phyloP scores from a whole-genome alignment of 2,797 vertebrate genomes.

The Eleutherodactylus coqui region DNA sequence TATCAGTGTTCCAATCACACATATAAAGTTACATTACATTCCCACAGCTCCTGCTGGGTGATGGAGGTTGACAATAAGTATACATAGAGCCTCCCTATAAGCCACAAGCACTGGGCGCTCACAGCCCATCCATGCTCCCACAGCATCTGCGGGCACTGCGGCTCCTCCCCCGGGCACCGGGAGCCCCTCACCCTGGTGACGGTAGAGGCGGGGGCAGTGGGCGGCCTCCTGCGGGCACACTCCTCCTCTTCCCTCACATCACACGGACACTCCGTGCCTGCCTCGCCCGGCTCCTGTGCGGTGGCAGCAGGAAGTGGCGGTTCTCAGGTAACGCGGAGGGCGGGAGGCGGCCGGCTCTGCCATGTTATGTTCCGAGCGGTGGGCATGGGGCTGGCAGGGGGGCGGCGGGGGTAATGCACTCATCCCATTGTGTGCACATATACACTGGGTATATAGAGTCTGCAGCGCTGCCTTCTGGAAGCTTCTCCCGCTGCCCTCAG shows the following conservation, averaged over 20 bases:
- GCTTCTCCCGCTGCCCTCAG: not conserved
- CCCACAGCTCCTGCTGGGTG: too few relatives aligned
- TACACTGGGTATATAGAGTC: too few relatives aligned
- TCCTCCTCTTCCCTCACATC: conserved; percentile 48
- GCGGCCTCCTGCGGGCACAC: conserved; percentile 37
- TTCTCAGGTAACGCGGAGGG: conserved; percentile 28
- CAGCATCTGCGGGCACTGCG: too few relatives aligned
- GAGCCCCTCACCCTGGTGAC: not conserved
- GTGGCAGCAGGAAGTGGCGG: conserved; percentile 55
- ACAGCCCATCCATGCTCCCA: too few relatives aligned
- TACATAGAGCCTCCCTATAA: too few relatives aligned
- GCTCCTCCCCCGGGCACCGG: not conserved
- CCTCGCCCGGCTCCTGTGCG: not conserved
- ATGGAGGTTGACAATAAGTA: too few relatives aligned
- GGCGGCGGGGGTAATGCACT: conserved; percentile 14
- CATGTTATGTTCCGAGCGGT: not conserved
- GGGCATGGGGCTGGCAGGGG: not conserved
- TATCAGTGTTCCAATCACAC: too few relatives aligned
- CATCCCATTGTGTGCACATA: conserved; percentile 46
- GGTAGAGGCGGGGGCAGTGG: not conserved
- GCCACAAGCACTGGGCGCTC: too few relatives aligned
- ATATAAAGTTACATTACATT: too few relatives aligned
- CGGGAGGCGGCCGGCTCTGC: not conserved
- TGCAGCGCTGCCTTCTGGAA: not conserved
- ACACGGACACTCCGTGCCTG: not conserved